Evolutionary conservation across 2,797 vertebrate genomes (phyloP).

Genomic region (Anas flavirostris): DNA sequence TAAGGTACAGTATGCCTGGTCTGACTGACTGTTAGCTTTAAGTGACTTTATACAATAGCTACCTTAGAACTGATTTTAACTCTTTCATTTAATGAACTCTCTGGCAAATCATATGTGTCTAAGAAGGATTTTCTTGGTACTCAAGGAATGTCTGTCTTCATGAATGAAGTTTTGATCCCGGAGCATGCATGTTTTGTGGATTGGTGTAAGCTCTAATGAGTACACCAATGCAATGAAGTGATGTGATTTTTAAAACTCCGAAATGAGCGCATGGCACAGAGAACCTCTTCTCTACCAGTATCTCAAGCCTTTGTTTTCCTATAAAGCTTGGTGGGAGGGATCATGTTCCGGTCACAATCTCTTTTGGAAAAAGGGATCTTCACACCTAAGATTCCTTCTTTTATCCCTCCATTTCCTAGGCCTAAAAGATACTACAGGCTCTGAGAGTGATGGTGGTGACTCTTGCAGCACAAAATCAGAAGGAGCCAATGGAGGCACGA

Average conservation of each 20-base stretch:
- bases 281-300: neutral
- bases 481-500: conserved; percentile 85
- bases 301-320: neutral
- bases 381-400: neutral
- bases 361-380: neutral
- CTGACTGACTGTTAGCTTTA: conserved; percentile 38
- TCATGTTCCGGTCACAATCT: neutral
- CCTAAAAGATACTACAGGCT: conserved; percentile 91
- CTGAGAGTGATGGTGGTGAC: conserved; percentile 94
- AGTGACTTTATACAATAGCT: neutral
- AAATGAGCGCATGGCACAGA: neutral
- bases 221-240: neutral
- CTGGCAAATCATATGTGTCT: neutral
- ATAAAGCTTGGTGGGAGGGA: neutral
- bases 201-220: neutral
- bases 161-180: neutral
- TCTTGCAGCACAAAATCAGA: conserved; percentile 89
- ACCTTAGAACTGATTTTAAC: conserved; percentile 3
- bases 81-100: neutral
- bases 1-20: conserved; percentile 48
- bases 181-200: conserved; percentile 7
- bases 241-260: neutral
- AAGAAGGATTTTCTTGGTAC: neutral
- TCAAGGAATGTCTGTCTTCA: neutral
- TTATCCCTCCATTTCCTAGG: conserved; percentile 72